These are phyloP conservation scores for Bradypodion pumilum DNA, from an alignment of 2,797 vertebrate genomes.

Conservation along the genomic window DNA sequence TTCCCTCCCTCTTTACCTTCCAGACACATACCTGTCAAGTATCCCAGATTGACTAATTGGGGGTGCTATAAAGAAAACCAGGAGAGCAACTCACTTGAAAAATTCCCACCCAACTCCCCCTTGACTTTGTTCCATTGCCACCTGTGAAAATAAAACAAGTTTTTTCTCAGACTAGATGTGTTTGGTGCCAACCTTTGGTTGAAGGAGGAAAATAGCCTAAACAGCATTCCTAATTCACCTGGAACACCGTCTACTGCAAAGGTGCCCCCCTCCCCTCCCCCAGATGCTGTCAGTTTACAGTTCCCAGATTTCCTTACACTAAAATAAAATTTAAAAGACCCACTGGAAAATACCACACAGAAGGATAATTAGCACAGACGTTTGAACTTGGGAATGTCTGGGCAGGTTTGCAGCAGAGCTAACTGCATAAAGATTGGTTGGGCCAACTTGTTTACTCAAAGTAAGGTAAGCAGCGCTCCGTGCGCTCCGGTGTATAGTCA, in stretches of 20 bases:
- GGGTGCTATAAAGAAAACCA: too few relatives aligned
- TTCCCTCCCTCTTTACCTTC: too few relatives aligned
- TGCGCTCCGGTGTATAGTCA: too few relatives aligned
- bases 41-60: too few relatives aligned
- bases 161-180: background rate
- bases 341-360: background rate
- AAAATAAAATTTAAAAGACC: too few relatives aligned
- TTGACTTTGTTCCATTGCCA: fast-evolving
- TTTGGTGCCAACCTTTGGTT: background rate
- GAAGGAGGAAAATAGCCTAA: background rate
- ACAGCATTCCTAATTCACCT: background rate
- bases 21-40: too few relatives aligned
- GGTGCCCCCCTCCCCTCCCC: background rate
- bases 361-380: background rate
- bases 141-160: slow-evolving; percentile 1
- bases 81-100: background rate
- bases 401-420: background rate
- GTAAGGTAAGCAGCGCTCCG: too few relatives aligned
- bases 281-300: too few relatives aligned
- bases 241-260: background rate
- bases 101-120: background rate
- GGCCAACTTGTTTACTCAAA: background rate
- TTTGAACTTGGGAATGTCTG: background rate
- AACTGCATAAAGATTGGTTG: background rate
- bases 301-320: too few relatives aligned